A percentile compares a stretch with the other conserved stretches of the same genome.
These are phyloP conservation scores for Hassar affinis DNA, from an alignment of 2,113 vertebrate species.

Conservation along the genomic window DNA sequence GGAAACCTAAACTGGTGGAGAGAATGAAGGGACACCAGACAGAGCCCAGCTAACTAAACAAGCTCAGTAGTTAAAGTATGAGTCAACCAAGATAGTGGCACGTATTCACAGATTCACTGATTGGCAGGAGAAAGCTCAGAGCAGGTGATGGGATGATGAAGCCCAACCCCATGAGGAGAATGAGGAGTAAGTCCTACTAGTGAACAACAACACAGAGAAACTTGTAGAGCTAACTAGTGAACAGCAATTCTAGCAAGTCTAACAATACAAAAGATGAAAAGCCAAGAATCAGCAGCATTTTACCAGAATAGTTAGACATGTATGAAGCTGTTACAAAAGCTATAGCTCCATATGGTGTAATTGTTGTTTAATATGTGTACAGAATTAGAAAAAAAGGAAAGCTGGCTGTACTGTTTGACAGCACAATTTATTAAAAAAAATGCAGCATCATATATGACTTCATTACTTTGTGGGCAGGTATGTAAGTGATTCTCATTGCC, in stretches of 20 bases:
- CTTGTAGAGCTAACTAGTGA: background rate
- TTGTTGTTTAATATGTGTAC: background rate
- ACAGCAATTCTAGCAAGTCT: background rate
- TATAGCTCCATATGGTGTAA: background rate
- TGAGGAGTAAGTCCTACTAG: background rate
- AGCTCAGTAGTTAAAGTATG: background rate
- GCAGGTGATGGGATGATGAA: background rate
- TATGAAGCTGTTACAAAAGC: background rate
- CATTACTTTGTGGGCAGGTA: background rate
- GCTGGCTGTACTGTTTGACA: background rate
- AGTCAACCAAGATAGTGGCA: background rate
- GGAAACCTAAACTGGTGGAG: too few relatives aligned
- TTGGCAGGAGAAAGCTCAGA: background rate
- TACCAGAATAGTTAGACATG: background rate
- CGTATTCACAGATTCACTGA: background rate
- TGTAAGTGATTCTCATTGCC: background rate
- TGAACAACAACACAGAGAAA: background rate
- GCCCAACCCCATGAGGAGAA: background rate
- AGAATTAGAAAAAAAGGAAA: background rate
- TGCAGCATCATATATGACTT: background rate
- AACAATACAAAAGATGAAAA: background rate
- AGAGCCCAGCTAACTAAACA: background rate
- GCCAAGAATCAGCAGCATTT: background rate
- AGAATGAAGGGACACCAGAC: background rate
- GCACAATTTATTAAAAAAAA: background rate